Evolutionary conservation across 37 sponge, comb jelly and placozoan species (phyloP), one percentile per base, ranked within the genome.

Genomic region (Aphrocallistes beatrix): DNA sequence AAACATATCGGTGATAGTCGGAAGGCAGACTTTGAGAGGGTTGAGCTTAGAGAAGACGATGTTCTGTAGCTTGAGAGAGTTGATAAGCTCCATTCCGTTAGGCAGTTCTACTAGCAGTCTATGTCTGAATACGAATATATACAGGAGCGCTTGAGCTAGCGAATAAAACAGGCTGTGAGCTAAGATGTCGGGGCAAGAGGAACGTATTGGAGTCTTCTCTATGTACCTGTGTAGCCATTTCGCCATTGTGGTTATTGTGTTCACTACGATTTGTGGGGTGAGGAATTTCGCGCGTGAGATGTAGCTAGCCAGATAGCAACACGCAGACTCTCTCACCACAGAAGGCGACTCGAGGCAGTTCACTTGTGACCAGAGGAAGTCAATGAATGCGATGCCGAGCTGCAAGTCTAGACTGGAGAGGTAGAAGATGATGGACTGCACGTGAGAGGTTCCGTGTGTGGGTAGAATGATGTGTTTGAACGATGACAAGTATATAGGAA

Each of bases 271-370:
- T 19, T 39, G 51, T 16, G 75, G n/a, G 34, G 93, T 51, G 51
- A 94, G 83, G 82, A 91, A 94, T 88, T 91, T 89, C 38, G 93
- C 88, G 38, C 95, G 87, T 38, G 93, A 89, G 23, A 94, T 85
- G 84, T 85, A 94, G 86, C 91, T 94, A 30, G 93, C 91, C 51
- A 94, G 87, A 86, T 94, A 94, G 39, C 83, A 84, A 9, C 88
- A 90, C 13, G 86, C 16, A 0, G 91, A 51, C 39, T 90, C 88
- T 39, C 95, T 42, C 39, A 90, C 39, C 0, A 91, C 88, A 36
- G 87, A 83, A 47, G 85, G 37, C 34, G 50, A 49, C 23, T 40
- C 38, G 0, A 36, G 25, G 38, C 36, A 37, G 36, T 51, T 88
- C 25, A 60, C 75, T 1, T 60, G 75, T 25, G 75, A 25, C 75